Conservation (phyloP, 2,888 invertebrate species). For the Hydrotaea diabolus region DNA sequence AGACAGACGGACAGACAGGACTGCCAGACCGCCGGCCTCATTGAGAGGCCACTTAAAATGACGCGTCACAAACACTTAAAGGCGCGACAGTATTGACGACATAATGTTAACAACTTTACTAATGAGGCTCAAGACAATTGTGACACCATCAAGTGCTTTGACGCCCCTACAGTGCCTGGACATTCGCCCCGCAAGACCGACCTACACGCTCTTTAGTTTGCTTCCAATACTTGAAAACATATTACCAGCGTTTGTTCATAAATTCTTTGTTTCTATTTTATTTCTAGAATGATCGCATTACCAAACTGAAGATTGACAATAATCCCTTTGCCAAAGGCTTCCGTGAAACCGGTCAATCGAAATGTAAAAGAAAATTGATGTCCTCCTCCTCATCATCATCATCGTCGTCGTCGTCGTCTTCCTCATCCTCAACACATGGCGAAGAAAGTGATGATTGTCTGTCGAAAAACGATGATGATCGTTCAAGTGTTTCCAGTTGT, state of each 20-base stretch:
- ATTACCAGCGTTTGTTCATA: constrained; percentile 16
- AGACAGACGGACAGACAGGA: constrained; percentile 29
- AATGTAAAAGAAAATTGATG: constrained; percentile 86
- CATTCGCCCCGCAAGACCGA: not conserved
- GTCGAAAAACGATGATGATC: constrained; percentile 73
- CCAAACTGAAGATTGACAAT: constrained; percentile 94
- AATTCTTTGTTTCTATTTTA: constrained; percentile 20
- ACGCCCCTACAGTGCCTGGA: constrained; percentile 33
- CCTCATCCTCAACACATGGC: constrained; percentile 26
- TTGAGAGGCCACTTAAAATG: constrained; percentile 55
- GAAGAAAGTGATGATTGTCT: constrained; percentile 63
- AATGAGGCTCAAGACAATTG: constrained; percentile 65
- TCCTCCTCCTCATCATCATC: constrained; percentile 73
- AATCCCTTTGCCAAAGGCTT: constrained; percentile 98
- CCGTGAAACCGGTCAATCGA: constrained; percentile 90
- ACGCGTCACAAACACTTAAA: constrained; percentile 53
- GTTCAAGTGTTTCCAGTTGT: constrained; percentile 75
- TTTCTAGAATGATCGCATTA: constrained; percentile 91
- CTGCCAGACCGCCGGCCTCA: not conserved
- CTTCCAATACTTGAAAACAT: constrained; percentile 53
- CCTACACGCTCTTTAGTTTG: not conserved
- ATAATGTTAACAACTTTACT: constrained; percentile 38
- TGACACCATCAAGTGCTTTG: constrained; percentile 62
- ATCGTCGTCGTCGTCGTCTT: constrained; percentile 60
- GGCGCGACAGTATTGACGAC: constrained; percentile 51